phyloP scores from a whole-genome alignment of 2,113 vertebrate species.

The Nothobranchius kuhntae region DNA sequence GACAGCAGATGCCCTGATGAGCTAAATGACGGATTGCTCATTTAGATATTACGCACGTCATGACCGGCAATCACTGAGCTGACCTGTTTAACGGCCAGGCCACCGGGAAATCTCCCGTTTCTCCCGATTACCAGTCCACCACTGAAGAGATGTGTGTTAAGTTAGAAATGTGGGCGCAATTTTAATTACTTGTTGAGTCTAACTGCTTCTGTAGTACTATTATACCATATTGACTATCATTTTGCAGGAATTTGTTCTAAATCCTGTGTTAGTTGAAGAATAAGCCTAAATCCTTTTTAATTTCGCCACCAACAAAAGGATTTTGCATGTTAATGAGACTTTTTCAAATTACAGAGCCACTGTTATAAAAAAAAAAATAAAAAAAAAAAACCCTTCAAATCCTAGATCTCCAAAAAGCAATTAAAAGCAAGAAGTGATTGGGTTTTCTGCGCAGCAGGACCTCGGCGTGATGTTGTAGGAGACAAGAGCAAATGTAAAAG shows the following conservation, averaged over 20 bases:
- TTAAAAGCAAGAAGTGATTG: conserved; percentile 52
- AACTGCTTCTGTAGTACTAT: neutral
- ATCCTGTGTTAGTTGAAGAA: neutral
- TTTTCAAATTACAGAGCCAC: conserved; percentile 36
- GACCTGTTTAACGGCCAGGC: no score
- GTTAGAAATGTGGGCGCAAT: no score
- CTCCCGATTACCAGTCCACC: no score
- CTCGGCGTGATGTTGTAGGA: conserved; percentile 36
- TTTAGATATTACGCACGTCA: no score
- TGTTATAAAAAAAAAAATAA: conserved; percentile 4
- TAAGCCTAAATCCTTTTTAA: conserved; percentile 1
- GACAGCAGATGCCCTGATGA: no score
- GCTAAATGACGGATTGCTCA: no score
- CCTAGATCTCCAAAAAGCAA: conserved; percentile 33
- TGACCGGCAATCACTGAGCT: no score
- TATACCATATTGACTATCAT: neutral
- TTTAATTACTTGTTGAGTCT: neutral
- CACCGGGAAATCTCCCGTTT: no score
- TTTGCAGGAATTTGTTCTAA: neutral
- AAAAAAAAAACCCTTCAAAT: no score
- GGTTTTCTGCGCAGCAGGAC: conserved; percentile 24
- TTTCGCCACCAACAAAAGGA: neutral
- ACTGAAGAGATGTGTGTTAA: no score
- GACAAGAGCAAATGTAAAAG: conserved; percentile 28
- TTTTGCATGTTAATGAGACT: neutral